A percentile compares a stretch with the other conserved stretches of the same genome.
phyloP scores from a whole-genome alignment of 1,140 invertebrate genomes.

The Hylaeus anthracinus region DNA sequence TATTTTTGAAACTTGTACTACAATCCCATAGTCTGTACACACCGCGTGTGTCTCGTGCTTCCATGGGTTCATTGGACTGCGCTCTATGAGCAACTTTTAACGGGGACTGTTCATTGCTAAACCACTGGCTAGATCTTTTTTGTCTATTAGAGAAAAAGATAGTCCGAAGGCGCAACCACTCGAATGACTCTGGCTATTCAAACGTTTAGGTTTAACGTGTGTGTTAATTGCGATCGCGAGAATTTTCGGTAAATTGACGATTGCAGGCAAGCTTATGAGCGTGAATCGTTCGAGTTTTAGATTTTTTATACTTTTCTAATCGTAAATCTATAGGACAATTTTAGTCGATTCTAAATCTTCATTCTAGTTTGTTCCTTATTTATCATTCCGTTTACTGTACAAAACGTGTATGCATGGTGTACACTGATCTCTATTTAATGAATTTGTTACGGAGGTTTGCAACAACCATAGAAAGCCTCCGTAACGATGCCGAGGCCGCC shows the following conservation, averaged over 20 bases:
- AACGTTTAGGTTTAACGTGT: not conserved
- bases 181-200: constrained; percentile 10
- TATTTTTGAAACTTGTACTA: too few species aligned
- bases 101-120: not conserved
- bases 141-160: not conserved
- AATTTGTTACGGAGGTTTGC: not conserved
- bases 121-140: not conserved
- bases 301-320: constrained; percentile 36
- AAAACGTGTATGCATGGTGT: not conserved
- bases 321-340: constrained; percentile 1
- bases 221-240: not conserved
- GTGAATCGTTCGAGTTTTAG: constrained; percentile 4
- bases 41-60: not conserved
- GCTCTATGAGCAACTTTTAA: not conserved
- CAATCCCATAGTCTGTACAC: too few species aligned
- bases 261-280: constrained; percentile 17
- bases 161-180: not conserved
- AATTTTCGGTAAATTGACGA: not conserved
- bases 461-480: too few species aligned
- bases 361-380: not conserved
- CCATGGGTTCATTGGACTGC: not conserved
- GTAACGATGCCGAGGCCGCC: too few species aligned
- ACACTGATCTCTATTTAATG: too few species aligned
- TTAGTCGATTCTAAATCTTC: constrained; percentile 9
- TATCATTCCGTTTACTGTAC: constrained; percentile 7